These are phyloP conservation scores for Cinclus mexicanus DNA, from an alignment of 2,113 vertebrate genomes.

Conservation along the genomic window DNA sequence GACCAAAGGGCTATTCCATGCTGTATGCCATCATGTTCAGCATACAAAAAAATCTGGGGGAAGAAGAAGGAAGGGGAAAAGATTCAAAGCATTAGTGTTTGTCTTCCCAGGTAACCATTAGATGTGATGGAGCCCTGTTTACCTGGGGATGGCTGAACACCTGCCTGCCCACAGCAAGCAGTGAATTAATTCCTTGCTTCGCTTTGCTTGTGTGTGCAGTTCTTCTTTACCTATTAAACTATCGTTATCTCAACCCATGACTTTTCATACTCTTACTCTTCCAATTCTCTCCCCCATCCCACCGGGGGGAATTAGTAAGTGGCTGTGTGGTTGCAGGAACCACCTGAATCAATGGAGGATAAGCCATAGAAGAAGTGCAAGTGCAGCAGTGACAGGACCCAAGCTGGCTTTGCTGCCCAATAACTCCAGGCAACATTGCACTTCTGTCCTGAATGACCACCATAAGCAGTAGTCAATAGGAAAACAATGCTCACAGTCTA, in stretches of 20 bases:
- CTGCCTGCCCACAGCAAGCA: background rate
- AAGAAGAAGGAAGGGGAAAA: background rate
- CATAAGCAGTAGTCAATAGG: background rate
- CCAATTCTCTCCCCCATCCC: background rate
- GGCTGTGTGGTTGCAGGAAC: background rate
- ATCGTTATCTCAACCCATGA: background rate
- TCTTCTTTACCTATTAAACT: background rate
- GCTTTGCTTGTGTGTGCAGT: background rate
- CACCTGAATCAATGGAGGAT: background rate
- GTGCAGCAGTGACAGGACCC: background rate
- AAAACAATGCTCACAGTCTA: background rate
- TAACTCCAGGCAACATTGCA: background rate
- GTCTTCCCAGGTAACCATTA: background rate
- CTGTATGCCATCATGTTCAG: background rate
- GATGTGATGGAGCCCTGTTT: background rate
- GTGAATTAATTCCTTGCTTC: background rate
- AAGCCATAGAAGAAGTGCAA: background rate
- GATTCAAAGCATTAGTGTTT: background rate
- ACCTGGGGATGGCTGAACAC: background rate
- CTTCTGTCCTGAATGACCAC: background rate
- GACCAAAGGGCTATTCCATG: background rate
- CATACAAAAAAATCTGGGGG: background rate
- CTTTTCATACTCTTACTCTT: background rate
- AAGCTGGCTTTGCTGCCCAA: background rate
- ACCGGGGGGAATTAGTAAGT: accelerated